phyloP scores from a whole-genome alignment of 2,113 vertebrate species.

The Microtus ochrogaster region DNA sequence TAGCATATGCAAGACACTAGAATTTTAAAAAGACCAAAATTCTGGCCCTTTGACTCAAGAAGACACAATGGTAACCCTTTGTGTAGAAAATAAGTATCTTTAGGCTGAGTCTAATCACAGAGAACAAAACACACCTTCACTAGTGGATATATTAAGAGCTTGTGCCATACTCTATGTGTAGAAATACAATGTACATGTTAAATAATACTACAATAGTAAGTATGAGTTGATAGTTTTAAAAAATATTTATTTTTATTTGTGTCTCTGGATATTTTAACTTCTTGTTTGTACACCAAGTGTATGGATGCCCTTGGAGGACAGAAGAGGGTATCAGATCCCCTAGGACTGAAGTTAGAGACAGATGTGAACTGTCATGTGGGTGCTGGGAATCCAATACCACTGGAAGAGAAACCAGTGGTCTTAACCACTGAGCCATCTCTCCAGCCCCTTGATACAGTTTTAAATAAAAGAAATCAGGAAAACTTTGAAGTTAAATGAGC shows the following conservation, averaged over 20 bases:
- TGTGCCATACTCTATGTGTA: not conserved
- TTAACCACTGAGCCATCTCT: not conserved
- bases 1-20: not conserved
- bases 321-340: not conserved
- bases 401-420: no score
- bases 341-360: no score
- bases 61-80: not conserved
- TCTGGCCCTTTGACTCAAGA: not conserved
- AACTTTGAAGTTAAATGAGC: not conserved
- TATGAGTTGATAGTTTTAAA: not conserved
- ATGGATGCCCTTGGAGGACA: not conserved
- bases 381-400: not conserved
- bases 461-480: not conserved
- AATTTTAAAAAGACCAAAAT: not conserved
- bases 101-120: not conserved
- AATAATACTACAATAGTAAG: not conserved
- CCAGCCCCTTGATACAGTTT: not conserved
- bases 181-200: not conserved
- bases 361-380: not conserved
- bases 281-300: not conserved
- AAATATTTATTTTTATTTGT: not conserved
- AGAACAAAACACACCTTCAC: slow-evolving; percentile 11
- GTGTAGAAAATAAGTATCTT: not conserved
- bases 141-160: not conserved
- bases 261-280: not conserved